Evolutionary conservation across 2,888 invertebrate species (phyloP), one percentile per base, ranked within the genome.

Genomic region (Hemicrepidius hirtus): DNA sequence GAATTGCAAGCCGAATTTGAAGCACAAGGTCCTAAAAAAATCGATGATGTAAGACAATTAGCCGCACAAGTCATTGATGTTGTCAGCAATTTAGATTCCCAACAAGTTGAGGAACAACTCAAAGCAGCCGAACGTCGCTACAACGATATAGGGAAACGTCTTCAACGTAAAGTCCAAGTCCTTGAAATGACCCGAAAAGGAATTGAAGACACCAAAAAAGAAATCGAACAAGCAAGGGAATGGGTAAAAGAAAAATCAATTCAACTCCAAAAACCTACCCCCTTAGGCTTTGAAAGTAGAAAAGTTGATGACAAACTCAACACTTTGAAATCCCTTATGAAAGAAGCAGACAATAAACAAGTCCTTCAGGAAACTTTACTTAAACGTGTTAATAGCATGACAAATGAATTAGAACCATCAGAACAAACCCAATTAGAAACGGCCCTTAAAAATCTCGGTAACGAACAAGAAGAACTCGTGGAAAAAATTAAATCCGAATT

Each of bases 31-130:
- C 91, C 93, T 53, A 90, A 90, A 60, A 92, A 92, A 80, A 88
- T 96, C 20, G 92, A 92, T 44, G 91, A 91, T 73, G 90, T 95
- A 0, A 94, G 93, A 83, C 84, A 88, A 50, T 89, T 94, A 59
- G 93, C 93, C 0, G 88, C 90, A 0, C 90, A 92, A 83, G 94
- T 95, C 6, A 92, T 92, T 70, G 93, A 94, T 75, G 92, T 94
- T 24, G 94, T 96, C 10, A 95, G 94, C 84, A 96, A 96, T 84
- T 87, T 96, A 76, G 97, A 97, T 83, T 93, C 94, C 0, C 96
- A 97, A 83, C 96, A 97, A 87, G 93, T 97, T 0, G 96, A 96
- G 83, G 97, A 97, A 84, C 95, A 95, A 86, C 89, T 95, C 84
- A 95, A 95, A 84, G 93, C 94, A 0, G 89, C 95, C 0, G 96